phyloP scores from a whole-genome alignment of 1,140 invertebrate genomes.

The Pomphorhynchus laevis region DNA sequence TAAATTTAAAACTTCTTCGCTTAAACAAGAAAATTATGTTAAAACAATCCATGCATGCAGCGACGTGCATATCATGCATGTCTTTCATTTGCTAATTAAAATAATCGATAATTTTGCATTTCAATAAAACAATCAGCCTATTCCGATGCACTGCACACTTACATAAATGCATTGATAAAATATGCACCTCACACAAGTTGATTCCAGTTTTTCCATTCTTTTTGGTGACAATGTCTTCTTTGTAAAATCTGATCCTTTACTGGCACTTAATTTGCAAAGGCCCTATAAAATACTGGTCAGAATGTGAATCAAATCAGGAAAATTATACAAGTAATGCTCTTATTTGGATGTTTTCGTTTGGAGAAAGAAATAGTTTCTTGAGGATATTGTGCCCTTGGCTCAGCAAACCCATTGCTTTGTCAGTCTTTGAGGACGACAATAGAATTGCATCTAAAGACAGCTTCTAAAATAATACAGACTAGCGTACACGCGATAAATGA shows the following conservation, averaged over 20 bases:
- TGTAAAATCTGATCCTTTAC: constrained; percentile 57
- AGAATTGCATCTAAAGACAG: constrained; percentile 78
- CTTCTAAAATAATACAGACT: constrained; percentile 17
- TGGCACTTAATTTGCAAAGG: constrained; percentile 71
- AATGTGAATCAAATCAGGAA: neutral
- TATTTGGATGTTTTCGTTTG: constrained; percentile 47
- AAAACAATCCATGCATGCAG: too few relatives aligned
- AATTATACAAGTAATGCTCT: constrained; percentile 20
- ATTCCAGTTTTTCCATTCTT: too few relatives aligned
- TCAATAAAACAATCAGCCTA: too few relatives aligned
- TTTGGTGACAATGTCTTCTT: too few relatives aligned
- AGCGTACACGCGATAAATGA: neutral
- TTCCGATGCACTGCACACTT: too few relatives aligned
- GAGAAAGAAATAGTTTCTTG: constrained; percentile 57
- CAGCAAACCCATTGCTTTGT: constrained; percentile 61
- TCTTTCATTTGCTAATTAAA: too few relatives aligned
- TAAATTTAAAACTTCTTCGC: too few relatives aligned
- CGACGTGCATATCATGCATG: too few relatives aligned
- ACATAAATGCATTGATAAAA: too few relatives aligned
- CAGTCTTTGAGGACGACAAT: constrained; percentile 74
- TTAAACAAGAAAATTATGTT: too few relatives aligned
- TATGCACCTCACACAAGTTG: too few relatives aligned
- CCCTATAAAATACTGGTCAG: constrained; percentile 24
- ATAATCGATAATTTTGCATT: too few relatives aligned
- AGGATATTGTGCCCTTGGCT: constrained; percentile 60